Evolutionary conservation across 2,797 vertebrate genomes (phyloP).

Genomic region (Pagetopsis macropterus): DNA sequence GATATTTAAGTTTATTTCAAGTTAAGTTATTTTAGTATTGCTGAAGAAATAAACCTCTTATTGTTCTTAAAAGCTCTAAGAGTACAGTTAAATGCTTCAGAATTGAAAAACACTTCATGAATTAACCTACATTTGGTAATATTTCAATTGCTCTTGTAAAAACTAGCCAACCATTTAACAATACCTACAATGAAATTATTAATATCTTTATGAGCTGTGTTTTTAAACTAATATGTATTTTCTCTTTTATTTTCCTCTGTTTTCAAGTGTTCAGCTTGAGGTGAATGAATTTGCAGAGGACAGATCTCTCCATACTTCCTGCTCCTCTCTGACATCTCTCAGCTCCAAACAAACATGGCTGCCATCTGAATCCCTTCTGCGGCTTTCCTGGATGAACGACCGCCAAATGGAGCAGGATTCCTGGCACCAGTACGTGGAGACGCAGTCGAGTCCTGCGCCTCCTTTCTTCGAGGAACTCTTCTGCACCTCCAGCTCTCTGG

Average conservation of each 20-base stretch:
- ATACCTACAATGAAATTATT: no score
- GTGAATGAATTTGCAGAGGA: conserved; percentile 35
- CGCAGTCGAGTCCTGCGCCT: not conserved
- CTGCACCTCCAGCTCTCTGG: conserved; percentile 21
- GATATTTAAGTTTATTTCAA: no score
- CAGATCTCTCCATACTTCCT: not conserved
- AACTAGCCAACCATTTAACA: not conserved
- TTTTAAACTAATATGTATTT: not conserved
- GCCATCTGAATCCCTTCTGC: not conserved
- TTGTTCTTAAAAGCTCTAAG: no score
- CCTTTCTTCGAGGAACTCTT: conserved; percentile 62
- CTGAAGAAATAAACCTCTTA: no score
- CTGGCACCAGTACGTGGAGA: fast-evolving
- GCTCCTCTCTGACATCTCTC: conserved; percentile 2
- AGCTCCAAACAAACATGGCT: conserved; percentile 20
- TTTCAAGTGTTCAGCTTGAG: conserved; percentile 27
- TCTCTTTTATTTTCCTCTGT: not conserved
- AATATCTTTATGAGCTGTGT: not conserved
- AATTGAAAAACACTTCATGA: no score
- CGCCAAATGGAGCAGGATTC: not conserved
- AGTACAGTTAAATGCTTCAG: no score
- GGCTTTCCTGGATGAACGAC: not conserved
- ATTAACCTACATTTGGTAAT: no score
- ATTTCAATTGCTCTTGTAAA: not conserved
- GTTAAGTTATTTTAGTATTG: no score